Percentiles rank a stretch among this genome's conserved stretches.
phyloP scores from a whole-genome alignment of 1,140 invertebrate species.

The Zaprionus tsacasi region DNA sequence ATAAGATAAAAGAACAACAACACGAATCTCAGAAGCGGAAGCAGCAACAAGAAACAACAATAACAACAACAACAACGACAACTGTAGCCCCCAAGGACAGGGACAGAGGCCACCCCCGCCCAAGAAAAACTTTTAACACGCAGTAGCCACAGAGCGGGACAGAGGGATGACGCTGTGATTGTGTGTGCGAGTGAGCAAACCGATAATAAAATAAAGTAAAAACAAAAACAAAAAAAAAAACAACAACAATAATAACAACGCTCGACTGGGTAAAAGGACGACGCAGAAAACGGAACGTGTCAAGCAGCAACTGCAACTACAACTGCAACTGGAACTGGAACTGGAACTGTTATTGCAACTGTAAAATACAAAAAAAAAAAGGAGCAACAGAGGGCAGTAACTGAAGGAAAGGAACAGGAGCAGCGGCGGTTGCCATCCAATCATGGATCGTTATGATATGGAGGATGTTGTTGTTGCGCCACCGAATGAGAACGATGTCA shows the following conservation, averaged over 20 bases:
- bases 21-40: slow-evolving; percentile 2
- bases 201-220: neutral
- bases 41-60: neutral
- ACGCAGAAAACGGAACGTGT: neutral
- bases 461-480: slow-evolving; percentile 79
- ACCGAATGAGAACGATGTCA: slow-evolving; percentile 55
- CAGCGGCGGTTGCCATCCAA: slow-evolving; percentile 12
- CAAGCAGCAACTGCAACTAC: slow-evolving; percentile 25
- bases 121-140: slow-evolving; percentile 9
- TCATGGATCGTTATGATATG: slow-evolving; percentile 81
- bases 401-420: neutral
- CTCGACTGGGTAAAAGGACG: neutral
- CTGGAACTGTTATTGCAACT: too few relatives aligned
- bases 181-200: neutral
- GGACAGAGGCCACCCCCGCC: neutral
- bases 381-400: neutral
- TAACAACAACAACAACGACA: neutral
- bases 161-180: neutral
- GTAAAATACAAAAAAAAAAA: neutral
- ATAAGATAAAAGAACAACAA: neutral
- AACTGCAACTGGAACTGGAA: slow-evolving; percentile 1
- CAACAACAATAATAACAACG: slow-evolving; percentile 17
- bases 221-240: neutral
- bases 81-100: neutral
- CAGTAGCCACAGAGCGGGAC: neutral